Evolutionary conservation across 1,140 invertebrate species (phyloP), one percentile per base, ranked within the genome.

Genomic region (Drosophila tsacasi): DNA sequence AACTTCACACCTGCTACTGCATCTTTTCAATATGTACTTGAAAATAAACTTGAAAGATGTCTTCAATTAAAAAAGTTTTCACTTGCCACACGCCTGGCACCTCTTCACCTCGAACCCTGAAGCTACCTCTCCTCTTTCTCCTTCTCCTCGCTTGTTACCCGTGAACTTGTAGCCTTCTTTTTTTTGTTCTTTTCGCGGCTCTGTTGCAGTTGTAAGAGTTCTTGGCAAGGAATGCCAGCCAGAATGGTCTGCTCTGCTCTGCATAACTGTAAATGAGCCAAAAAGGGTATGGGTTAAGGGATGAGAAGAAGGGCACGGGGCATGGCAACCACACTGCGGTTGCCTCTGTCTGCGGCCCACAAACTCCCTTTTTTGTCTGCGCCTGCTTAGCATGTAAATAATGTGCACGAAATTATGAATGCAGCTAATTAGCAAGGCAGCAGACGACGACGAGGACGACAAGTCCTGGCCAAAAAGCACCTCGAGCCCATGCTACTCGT

Each of bases 371-470:
- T 30, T 35, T 52, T 54, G 40, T 75, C 66, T 66, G 55, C 64
- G 44, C 66, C 76, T 65, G 76, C 85, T 90, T 90, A 90, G 81
- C 79, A 90, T 90, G 85, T 90, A 90, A 90, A 90, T 90, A 90
- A 90, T 90, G 85, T 90, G 79, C 85, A 79, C 76, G 66, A 81
- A 90, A 90, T 90, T 90, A 90, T 90, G 86, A 90, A 90, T 90
- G 86, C 86, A 90, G 86, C 86, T 90, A 90, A 90, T 90, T 90
- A 90, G 86, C 69, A 74, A 32, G 66, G 62, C 57, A 54, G 19
- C 50, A 54, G 50, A 15, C n/a, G 49, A 15, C n/a, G 49, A 37
- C 52, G 46, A 54, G 39, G 37, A 39, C 54, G 21, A 47, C 49
- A 39, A 61, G 50, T 42, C 27, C 72, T 61, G 66, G 25, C 39